A percentile compares a stretch with the other conserved stretches of the same genome.
phyloP scores from a whole-genome alignment of 2,797 vertebrate species.

The Australoheros facetus region DNA sequence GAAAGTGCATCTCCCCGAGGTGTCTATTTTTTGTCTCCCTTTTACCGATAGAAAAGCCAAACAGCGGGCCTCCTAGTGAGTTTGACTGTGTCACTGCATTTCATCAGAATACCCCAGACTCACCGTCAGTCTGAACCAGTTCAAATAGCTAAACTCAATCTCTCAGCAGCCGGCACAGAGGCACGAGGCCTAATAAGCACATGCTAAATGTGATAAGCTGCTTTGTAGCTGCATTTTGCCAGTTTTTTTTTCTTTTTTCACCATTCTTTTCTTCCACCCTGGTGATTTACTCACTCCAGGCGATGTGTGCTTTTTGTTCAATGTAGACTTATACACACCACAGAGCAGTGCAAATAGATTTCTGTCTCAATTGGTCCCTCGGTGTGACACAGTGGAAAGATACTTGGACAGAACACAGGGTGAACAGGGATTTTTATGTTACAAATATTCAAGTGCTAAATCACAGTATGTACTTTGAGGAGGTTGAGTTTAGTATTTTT shows the following conservation, averaged over 20 bases:
- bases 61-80: slow-evolving; percentile 51
- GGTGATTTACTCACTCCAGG: slow-evolving; percentile 81
- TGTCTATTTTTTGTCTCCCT: slow-evolving; percentile 42
- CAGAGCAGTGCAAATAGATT: slow-evolving; percentile 79
- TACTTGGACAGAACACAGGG: slow-evolving; percentile 77
- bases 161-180: slow-evolving; percentile 72
- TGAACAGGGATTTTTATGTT: slow-evolving; percentile 70
- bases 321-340: slow-evolving; percentile 52
- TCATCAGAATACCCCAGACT: slow-evolving; percentile 82
- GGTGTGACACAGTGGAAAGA: slow-evolving; percentile 80
- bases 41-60: slow-evolving; percentile 46
- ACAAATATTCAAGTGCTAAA: slow-evolving; percentile 77
- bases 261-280: slow-evolving; percentile 76
- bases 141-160: slow-evolving; percentile 77
- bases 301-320: slow-evolving; percentile 73
- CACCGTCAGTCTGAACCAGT: slow-evolving; percentile 75
- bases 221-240: slow-evolving; percentile 74
- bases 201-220: slow-evolving; percentile 77
- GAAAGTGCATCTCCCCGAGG: slow-evolving; percentile 33
- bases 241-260: slow-evolving; percentile 35
- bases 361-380: slow-evolving; percentile 84
- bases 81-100: slow-evolving; percentile 76
- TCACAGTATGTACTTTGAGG: slow-evolving; percentile 71
- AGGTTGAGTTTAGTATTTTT: slow-evolving; percentile 73
- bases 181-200: slow-evolving; percentile 77